phyloP scores from a whole-genome alignment of 2,797 vertebrate species.

The Rhynchotus rufescens region DNA sequence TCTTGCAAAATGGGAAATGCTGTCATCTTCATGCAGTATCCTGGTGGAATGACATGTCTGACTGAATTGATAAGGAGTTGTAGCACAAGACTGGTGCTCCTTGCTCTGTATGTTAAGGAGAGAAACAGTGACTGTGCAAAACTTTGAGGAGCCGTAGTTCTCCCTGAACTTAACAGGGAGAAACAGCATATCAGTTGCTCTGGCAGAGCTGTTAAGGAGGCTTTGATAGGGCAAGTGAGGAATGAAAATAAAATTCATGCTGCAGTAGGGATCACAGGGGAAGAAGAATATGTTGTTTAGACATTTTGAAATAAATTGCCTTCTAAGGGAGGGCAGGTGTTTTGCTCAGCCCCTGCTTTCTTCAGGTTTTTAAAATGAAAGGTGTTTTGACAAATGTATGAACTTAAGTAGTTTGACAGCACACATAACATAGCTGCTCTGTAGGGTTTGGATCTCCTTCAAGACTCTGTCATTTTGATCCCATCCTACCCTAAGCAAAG shows the following conservation, averaged over 20 bases:
- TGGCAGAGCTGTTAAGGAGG: neutral
- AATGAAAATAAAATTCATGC: neutral
- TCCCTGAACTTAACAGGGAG: neutral
- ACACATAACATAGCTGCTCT: neutral
- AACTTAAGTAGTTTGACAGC: neutral
- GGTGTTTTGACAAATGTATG: neutral
- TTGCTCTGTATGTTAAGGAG: neutral
- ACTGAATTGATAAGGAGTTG: accelerated
- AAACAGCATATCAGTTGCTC: too few species aligned
- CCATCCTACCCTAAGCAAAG: neutral
- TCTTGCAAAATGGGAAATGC: neutral
- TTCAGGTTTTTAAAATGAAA: neutral
- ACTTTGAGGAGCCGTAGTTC: neutral
- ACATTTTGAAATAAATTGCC: neutral
- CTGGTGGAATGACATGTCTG: neutral
- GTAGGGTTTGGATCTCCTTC: neutral
- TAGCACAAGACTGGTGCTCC: neutral
- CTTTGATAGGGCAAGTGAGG: neutral
- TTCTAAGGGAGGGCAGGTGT: neutral
- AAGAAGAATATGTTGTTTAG: neutral
- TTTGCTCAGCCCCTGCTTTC: neutral
- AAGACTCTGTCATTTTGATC: neutral
- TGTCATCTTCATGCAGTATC: neutral
- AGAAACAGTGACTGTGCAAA: neutral
- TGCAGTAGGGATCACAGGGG: neutral